Conservation (phyloP, 2,888 invertebrate species). For the Oscheius sp. region DNA sequence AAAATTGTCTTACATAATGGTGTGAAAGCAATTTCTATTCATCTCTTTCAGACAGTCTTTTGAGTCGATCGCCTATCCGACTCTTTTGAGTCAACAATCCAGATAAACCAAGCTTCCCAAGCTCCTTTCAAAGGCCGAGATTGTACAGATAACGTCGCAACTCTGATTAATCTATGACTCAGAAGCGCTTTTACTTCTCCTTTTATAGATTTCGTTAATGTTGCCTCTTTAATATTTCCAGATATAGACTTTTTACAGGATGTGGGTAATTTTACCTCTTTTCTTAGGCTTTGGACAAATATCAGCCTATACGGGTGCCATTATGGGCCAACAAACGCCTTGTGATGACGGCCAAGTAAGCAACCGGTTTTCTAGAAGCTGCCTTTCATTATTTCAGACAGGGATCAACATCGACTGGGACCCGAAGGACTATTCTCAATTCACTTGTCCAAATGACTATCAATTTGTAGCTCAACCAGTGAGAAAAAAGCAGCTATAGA, state of each 20-base stretch:
- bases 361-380: neutral
- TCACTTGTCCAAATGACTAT: conserved; percentile 76
- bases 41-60: too few species aligned
- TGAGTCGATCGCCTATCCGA: too few species aligned
- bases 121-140: too few species aligned
- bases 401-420: conserved; percentile 78
- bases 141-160: too few species aligned
- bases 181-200: too few species aligned
- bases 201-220: neutral
- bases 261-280: conserved; percentile 2
- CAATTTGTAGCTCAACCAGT: conserved; percentile 35
- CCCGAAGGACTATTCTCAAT: conserved; percentile 73
- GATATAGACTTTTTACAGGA: neutral
- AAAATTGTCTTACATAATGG: too few species aligned
- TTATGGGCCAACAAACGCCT: conserved; percentile 75
- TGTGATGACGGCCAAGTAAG: conserved; percentile 80
- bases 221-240: neutral
- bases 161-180: too few species aligned
- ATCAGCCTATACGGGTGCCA: conserved; percentile 69
- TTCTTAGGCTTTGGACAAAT: neutral
- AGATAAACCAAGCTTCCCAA: too few species aligned
- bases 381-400: conserved; percentile 72
- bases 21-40: too few species aligned
- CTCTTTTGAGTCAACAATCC: too few species aligned
- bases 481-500: neutral